Conservation (phyloP, 2,888 invertebrate genomes). For the Hyposoter didymator region DNA sequence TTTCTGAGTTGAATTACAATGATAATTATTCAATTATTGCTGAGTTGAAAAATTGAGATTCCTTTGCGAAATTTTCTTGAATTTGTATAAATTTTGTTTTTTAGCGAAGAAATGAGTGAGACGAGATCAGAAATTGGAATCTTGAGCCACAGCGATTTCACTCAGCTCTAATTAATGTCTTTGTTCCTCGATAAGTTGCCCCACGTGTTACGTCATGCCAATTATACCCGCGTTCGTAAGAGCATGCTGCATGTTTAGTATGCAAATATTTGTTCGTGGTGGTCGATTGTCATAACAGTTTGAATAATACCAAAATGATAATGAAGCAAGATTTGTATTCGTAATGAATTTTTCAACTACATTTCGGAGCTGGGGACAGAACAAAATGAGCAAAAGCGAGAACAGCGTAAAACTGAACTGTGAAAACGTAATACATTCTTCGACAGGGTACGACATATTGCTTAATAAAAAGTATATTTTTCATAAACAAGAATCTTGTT, state of each 20-base stretch:
- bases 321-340: neutral
- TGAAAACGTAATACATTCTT: neutral
- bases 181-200: neutral
- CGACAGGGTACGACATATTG: conserved; percentile 26
- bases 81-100: too few relatives aligned
- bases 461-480: conserved; percentile 12
- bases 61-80: too few relatives aligned
- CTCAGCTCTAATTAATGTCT: neutral
- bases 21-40: neutral
- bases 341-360: neutral
- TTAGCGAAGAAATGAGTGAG: too few relatives aligned
- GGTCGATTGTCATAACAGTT: neutral
- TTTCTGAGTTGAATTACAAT: neutral
- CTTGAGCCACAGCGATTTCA: too few relatives aligned
- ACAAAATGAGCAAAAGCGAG: neutral
- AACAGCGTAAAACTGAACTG: neutral
- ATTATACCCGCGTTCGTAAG: neutral
- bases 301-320: neutral
- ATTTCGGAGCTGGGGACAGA: neutral
- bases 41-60: too few relatives aligned
- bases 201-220: neutral
- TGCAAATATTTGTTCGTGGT: neutral
- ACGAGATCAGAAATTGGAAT: too few relatives aligned
- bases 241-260: neutral
- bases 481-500: conserved; percentile 48